Evolutionary conservation across 2,888 invertebrate species (phyloP), one percentile per base, ranked within the genome.

Genomic region (Lasioglossum oenotherae): DNA sequence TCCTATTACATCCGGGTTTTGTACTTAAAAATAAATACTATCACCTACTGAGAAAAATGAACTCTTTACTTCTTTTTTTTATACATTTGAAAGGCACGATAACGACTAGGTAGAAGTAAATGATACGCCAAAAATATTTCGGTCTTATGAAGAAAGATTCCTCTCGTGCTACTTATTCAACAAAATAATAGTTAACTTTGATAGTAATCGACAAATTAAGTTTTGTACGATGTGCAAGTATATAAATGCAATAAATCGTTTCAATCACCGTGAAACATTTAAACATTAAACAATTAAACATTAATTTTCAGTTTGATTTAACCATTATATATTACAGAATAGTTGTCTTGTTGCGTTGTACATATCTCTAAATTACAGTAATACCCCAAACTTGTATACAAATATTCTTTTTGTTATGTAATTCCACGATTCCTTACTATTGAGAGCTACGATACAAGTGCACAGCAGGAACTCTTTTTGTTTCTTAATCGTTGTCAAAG

Each of bases 231-330:
- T 76, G 85, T 85, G 85, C 85, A 80, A 84, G 14, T 85, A 71
- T 85, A 78, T 84, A 85, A 85, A 85, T 85, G 85, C 85, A 85
- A 60, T 77, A 77, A 41, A 80, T 69, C 16, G 73, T 84, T 85
- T 80, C 85, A 69, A 74, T 77, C 53, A 14, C 53, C 19, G n/a
- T 85, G 80, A 84, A 85, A 85, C 85, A 19, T 19, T 77, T 80
- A n/a, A n/a, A n/a, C n/a, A n/a, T n/a, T n/a, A n/a, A n/a, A n/a
- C n/a, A n/a, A n/a, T n/a, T n/a, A n/a, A n/a, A n/a, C n/a, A n/a
- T n/a, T n/a, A n/a, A n/a, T n/a, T n/a, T n/a, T n/a, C n/a, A n/a
- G 46, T 84, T 87, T 87, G 87, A 87, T 87, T 87, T 81, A 80
- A 84, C 79, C 81, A 72, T 87, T 78, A 84, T 87, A 84, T 87